Conservation (phyloP, 2,113 vertebrate species). For the Leucopternis melanops region DNA sequence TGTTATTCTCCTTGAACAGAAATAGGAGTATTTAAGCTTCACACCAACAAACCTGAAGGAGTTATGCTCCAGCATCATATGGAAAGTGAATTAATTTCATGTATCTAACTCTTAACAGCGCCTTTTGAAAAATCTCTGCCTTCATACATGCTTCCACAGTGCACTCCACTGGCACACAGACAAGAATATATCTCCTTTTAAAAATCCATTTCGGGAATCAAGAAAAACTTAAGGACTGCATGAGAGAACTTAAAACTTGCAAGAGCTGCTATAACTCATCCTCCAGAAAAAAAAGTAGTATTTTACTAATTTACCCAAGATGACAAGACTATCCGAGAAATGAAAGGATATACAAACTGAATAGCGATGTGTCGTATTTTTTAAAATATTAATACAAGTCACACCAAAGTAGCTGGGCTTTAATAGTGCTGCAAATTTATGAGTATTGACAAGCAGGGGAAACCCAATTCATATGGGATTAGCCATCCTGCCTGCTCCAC, state of each 20-base stretch:
- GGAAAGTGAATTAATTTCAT: not conserved
- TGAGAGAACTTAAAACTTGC: not conserved
- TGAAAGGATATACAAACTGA: not conserved
- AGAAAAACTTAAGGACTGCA: not conserved
- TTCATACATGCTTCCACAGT: constrained; percentile 15
- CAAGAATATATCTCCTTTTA: not conserved
- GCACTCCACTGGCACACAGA: constrained; percentile 28
- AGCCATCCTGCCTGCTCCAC: not conserved
- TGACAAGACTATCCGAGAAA: not conserved
- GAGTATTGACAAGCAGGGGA: not conserved
- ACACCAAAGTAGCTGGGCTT: not conserved
- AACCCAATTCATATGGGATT: fast-evolving
- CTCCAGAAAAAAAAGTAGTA: not conserved
- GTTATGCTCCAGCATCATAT: not conserved
- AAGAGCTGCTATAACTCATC: not conserved
- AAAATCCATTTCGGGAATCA: not conserved
- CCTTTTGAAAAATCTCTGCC: not conserved
- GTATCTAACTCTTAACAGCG: not conserved
- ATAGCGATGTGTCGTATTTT: not conserved
- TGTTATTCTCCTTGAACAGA: not conserved
- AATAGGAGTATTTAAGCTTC: not conserved
- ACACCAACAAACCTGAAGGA: not conserved
- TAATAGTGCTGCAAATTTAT: fast-evolving
- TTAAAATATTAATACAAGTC: not conserved
- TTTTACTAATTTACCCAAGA: not conserved